Percentiles rank a stretch among this genome's conserved stretches.
Conservation (phyloP, 2,888 invertebrate species). For the Pteria penguin region DNA sequence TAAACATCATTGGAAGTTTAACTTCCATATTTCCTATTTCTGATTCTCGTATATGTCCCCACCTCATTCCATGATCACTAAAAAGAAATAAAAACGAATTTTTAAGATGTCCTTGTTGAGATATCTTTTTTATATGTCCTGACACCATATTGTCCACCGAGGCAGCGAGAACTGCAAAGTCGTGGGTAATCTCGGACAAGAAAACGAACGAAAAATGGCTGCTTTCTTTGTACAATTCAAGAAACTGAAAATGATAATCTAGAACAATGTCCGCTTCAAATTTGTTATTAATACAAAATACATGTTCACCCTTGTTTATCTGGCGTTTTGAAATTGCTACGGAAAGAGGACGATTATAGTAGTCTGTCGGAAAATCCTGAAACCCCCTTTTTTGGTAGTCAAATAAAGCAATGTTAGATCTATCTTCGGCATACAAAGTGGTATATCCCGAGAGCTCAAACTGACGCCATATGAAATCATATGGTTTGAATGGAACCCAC, state of each 20-base stretch:
- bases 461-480: constrained; percentile 91
- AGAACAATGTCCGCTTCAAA: constrained; percentile 68
- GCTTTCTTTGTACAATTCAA: constrained; percentile 4
- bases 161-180: constrained; percentile 11
- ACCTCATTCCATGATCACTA: constrained; percentile 33
- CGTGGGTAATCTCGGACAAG: constrained; percentile 24
- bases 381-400: constrained; percentile 90
- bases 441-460: constrained; percentile 87
- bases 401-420: constrained; percentile 88
- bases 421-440: constrained; percentile 91
- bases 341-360: constrained; percentile 89
- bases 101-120: constrained; percentile 1
- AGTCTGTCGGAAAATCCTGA: constrained; percentile 88
- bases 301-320: constrained; percentile 51
- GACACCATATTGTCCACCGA: constrained; percentile 5
- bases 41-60: constrained; percentile 17
- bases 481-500: constrained; percentile 84
- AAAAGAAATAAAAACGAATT: constrained; percentile 33
- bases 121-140: background rate
- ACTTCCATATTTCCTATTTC: constrained; percentile 29
- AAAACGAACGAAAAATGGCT: constrained; percentile 31
- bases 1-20: constrained; percentile 18
- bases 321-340: constrained; percentile 81
- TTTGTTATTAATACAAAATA: constrained; percentile 82
- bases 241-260: constrained; percentile 27